Evolutionary conservation across 2,113 vertebrate species (phyloP).

Genomic region (Chrysochloris asiatica): DNA sequence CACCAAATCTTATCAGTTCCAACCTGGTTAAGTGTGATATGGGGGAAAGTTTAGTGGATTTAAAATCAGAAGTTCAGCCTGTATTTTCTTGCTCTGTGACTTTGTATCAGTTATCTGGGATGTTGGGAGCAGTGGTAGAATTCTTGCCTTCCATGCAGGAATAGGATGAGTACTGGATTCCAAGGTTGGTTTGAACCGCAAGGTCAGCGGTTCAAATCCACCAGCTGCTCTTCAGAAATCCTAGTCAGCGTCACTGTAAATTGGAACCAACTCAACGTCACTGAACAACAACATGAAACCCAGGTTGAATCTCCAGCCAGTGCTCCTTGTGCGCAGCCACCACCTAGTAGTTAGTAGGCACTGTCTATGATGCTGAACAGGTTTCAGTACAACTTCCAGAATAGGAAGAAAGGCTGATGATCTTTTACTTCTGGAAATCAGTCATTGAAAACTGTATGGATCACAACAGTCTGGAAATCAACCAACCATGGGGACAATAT

Average conservation of each 20-base stretch:
- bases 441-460: background rate
- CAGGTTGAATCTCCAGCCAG: background rate
- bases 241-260: too few species aligned
- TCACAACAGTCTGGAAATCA: background rate
- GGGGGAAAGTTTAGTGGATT: background rate
- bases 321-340: background rate
- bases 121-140: background rate
- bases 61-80: background rate
- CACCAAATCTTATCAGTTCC: background rate
- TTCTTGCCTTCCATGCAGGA: background rate
- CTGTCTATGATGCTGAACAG: background rate
- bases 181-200: too few species aligned
- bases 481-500: background rate
- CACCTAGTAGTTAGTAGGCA: background rate
- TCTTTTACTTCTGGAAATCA: background rate
- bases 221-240: too few species aligned
- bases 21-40: background rate
- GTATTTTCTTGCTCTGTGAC: background rate
- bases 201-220: too few species aligned
- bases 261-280: too few species aligned
- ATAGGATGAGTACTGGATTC: too few species aligned
- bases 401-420: background rate
- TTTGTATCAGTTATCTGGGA: background rate
- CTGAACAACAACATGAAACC: too few species aligned
- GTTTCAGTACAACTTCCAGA: background rate